Base-by-base conservation (phyloP, 1,140 invertebrate species). In the Ridgeia piscesae region DNA sequence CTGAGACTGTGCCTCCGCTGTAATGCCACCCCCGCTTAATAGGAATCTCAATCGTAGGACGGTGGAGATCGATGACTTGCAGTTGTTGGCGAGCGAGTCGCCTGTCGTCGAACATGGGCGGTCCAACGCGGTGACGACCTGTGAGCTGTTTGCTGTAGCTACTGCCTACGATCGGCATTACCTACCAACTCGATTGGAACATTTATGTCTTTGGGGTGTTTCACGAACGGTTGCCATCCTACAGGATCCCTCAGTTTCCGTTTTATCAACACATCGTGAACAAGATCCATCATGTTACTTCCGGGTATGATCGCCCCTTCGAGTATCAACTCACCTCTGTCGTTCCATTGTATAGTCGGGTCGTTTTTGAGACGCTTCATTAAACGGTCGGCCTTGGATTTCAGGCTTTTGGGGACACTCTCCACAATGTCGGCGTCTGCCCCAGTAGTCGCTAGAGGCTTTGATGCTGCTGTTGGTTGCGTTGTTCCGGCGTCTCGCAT, bases 211-310 rank as follows among this genome's bases (percentile, higher is more conserved):
- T 91, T 34, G 33, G 50, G 48, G 6, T 91, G 91, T 21, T 21
- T 6, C 21, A 21, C 48, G 21, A 91, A 58, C 33, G 35, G 9
- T 91, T 58, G 33, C 91, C 91, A 91, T 11, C 6, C 91, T 58
- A 48, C n/a, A 6, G 91, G 91, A 34, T 48, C 31, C 8, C 33
- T 58, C 48, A 17, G 48, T 50, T 91, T 91, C 35, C 91, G 34
- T 1, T 50, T 35, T 42, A 11, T 11, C 34, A 91, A 27, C 1
- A 58, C n/a, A 91, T 91, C 34, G 91, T 91, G 34, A 58, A 91
- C 48, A 14, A 91, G 48, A 91, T 91, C 91, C 33, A 31, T n/a
- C 1, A 91, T 42, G 91, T 91, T 90, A n/a, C 34, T 35, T 34
- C 89, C 89, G 34, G 89, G 17, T 35, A 90, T 27, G 34, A 35